Evolutionary conservation across 2,888 invertebrate species (phyloP), one percentile per base, ranked within the genome.

Genomic region (Leucophora obtusa): DNA sequence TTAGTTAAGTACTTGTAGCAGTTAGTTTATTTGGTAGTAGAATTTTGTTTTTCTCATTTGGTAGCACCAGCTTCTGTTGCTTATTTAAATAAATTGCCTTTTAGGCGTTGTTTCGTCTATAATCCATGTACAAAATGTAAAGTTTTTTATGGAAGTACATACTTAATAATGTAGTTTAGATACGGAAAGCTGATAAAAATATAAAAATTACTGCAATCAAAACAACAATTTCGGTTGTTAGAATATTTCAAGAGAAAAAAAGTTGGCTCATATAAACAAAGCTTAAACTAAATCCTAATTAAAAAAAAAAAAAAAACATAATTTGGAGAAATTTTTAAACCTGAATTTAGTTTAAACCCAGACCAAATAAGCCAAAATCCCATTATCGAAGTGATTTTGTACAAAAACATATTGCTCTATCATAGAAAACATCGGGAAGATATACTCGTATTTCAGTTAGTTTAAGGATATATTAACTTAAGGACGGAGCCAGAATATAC

Each of bases 51-150:
- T 62, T 43, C 68, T 71, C 62, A 72, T 75, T 74, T 80, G 72
- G 75, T 79, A 76, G 82, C 75, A 79, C 65, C 84, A 86, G 87
- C 87, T 87, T 87, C 87, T 87, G 87, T 87, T 87, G 86, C 84
- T 85, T 86, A 85, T 85, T 86, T 83, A 85, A 85, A 81, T 83
- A 84, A 85, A 62, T 62, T 77, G 65, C 77, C 75, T 74, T 60
- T 51, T 28, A 74, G 81, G 81, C 77, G 62, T 77, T 74, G 28
- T 74, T 74, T 65, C 76, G 54, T 69, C 68, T 73, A 62, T 66
- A 78, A 72, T 60, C 47, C 54, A 15, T 2, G n/a, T 15, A 18
- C 9, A 14, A 14, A 69, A 35, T 21, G 8, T 69, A 47, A 38
- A 10, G n/a, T 47, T 38, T 58, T 58, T 50, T 38, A 56, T 17